Conservation (phyloP, 2,797 vertebrate genomes). For the Pteropus rufus region DNA sequence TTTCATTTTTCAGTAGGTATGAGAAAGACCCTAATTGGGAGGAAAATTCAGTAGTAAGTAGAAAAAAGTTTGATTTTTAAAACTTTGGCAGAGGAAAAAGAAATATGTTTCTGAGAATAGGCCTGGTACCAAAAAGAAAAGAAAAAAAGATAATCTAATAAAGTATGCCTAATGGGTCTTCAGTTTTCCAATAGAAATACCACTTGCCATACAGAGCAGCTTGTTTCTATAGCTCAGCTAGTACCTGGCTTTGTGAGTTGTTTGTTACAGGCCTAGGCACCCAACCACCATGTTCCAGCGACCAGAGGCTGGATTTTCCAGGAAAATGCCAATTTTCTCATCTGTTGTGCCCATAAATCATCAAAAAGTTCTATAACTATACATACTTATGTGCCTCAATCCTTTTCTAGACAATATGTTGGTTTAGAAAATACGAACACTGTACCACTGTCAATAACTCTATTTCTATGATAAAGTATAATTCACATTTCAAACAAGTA, state of each 20-base stretch:
- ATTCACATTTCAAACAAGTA: neutral
- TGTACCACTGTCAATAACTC: neutral
- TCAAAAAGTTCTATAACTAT: neutral
- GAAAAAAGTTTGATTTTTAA: constrained; percentile 1
- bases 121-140: neutral
- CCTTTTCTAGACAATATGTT: neutral
- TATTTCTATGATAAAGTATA: neutral
- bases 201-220: neutral
- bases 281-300: neutral
- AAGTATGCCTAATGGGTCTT: neutral
- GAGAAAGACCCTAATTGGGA: neutral
- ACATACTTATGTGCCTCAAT: neutral
- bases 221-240: neutral
- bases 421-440: neutral
- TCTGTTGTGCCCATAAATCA: neutral
- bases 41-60: neutral
- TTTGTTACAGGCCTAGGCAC: neutral
- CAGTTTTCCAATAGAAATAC: neutral
- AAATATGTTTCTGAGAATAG: neutral
- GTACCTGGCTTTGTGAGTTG: neutral
- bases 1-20: neutral
- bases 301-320: neutral
- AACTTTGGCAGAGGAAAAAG: neutral
- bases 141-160: neutral
- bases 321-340: constrained; percentile 27